Base-by-base conservation (phyloP, 2,888 invertebrate genomes). In the Tenthredo mesomela region DNA sequence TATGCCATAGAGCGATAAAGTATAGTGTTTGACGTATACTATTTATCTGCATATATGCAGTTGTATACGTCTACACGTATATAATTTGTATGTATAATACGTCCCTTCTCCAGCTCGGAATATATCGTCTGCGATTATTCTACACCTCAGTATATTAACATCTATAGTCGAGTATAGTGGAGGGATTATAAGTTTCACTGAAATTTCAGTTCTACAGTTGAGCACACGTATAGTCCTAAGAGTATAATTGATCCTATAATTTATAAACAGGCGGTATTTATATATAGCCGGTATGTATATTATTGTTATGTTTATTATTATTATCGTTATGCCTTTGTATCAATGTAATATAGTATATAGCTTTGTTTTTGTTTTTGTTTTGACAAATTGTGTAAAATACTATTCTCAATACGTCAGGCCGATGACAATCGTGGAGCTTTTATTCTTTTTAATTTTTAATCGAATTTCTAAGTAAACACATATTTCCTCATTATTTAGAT, bases 211-310 rank as follows among this genome's bases (percentile, higher is more conserved):
- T 54, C 15, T 15, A 54, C n/a, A 54, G 54, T n/a, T 54, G 54
- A 6, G 54, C 54, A 54, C n/a, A n/a, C 54, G 54, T 7, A 54
- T 7, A 54, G 6, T 54, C n/a, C n/a, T n/a, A 54, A 6, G 7
- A 2, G 54, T n/a, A 54, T n/a, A 54, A 1, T n/a, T 54, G 1
- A 6, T 54, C 1, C 54, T 2, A 54, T 54, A 54, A 54, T 18
- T 54, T 54, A 54, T 7, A 54, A 4, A 4, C 54, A n/a, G 7
- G 18, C n/a, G n/a, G 7, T 18, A n/a, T n/a, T n/a, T n/a, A n/a
- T n/a, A n/a, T n/a, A n/a, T 54, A 54, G n/a, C n/a, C 54, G n/a
- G 54, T n/a, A 54, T 54, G 54, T 54, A 54, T 54, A 54, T 54
- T n/a, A n/a, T 54, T n/a, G 1, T 54, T 47, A 47, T 47, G 47